Evolutionary conservation across 2,797 vertebrate species (phyloP).

Genomic region (Phyllotis vaccarum): DNA sequence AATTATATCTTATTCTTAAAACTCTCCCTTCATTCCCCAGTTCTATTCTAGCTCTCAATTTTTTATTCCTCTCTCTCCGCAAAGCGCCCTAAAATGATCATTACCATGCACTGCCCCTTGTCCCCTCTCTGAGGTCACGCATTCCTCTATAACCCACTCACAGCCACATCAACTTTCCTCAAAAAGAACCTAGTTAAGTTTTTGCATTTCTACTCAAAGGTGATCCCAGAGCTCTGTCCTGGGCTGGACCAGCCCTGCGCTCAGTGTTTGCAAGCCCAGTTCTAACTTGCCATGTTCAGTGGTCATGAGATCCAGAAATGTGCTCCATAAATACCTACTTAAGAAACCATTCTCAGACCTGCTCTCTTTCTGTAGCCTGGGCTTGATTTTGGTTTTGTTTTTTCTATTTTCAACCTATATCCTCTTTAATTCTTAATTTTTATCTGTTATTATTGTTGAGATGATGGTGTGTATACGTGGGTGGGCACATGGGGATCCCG

Average conservation of each 20-base stretch:
- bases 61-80: background rate
- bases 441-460: background rate
- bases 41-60: background rate
- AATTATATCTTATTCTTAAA: background rate
- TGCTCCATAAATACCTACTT: background rate
- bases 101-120: background rate
- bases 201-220: conserved; percentile 17
- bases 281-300: background rate
- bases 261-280: background rate
- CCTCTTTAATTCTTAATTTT: background rate
- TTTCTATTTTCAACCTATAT: background rate
- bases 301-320: background rate
- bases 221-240: background rate
- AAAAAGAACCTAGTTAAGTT: background rate
- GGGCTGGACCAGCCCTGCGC: background rate
- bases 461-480: background rate
- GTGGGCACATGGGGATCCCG: background rate
- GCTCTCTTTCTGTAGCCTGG: background rate
- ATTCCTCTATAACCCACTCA: background rate
- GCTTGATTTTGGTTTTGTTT: background rate
- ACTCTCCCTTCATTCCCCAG: conserved; percentile 11
- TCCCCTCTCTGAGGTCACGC: background rate
- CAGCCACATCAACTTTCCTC: background rate
- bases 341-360: conserved; percentile 10
- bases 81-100: background rate